These are phyloP conservation scores for Cryptus armator DNA, from an alignment of 2,888 invertebrate species.

Conservation along the genomic window DNA sequence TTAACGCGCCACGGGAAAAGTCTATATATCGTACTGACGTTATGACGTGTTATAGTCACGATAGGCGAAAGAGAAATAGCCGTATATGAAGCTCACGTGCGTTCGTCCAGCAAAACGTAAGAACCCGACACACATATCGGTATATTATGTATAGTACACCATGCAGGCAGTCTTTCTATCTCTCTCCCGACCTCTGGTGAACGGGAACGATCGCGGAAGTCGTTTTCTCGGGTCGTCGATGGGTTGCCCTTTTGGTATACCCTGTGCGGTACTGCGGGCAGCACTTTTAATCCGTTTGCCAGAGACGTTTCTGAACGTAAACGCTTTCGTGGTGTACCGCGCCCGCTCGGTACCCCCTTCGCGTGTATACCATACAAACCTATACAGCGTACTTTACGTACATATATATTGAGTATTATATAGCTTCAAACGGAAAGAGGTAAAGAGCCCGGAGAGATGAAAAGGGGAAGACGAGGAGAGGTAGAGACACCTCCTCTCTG, in stretches of 20 bases:
- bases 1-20: slow-evolving; percentile 31
- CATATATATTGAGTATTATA: neutral
- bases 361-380: neutral
- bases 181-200: slow-evolving; percentile 42
- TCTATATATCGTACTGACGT: slow-evolving; percentile 28
- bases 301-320: slow-evolving; percentile 31
- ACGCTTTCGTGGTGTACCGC: slow-evolving; percentile 19
- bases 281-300: slow-evolving; percentile 59
- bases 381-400: slow-evolving; percentile 6
- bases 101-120: slow-evolving; percentile 17
- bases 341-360: neutral
- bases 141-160: slow-evolving; percentile 4
- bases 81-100: slow-evolving; percentile 27
- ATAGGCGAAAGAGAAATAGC: slow-evolving; percentile 11
- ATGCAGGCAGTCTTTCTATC: neutral
- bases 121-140: slow-evolving; percentile 14
- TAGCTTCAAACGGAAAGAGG: slow-evolving; percentile 7
- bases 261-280: slow-evolving; percentile 1
- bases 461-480: slow-evolving; percentile 10
- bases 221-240: slow-evolving; percentile 61
- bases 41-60: slow-evolving; percentile 38
- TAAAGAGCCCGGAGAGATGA: neutral
- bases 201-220: slow-evolving; percentile 63
- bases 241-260: slow-evolving; percentile 47
- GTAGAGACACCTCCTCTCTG: slow-evolving; percentile 7